These are phyloP conservation scores for Delia radicum DNA, from an alignment of 1,140 invertebrate species.

Conservation along the genomic window DNA sequence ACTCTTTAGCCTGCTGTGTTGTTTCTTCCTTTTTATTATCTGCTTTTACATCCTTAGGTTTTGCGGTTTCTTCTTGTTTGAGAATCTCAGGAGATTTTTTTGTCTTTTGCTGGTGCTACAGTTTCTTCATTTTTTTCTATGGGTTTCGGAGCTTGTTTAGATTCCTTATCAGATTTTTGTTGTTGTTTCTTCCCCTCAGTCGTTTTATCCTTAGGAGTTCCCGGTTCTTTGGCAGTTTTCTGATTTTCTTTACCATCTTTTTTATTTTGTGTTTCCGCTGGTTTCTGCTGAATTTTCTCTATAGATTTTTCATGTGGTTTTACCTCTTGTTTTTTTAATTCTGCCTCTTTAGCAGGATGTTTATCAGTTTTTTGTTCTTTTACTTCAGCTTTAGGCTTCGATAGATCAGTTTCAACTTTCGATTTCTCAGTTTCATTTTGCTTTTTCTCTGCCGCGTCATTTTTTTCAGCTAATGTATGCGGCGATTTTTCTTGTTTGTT, in stretches of 20 bases:
- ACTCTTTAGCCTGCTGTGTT: neutral
- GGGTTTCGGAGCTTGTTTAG: too few species aligned
- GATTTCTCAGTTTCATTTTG: neutral
- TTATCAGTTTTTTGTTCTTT: neutral
- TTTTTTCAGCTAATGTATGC: neutral
- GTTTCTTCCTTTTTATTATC: too few species aligned
- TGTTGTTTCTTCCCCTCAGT: constrained; percentile 3
- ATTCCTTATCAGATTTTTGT: too few species aligned
- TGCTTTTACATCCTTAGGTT: too few species aligned
- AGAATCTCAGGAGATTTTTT: too few species aligned
- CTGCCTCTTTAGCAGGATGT: too few species aligned
- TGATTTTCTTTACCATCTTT: neutral
- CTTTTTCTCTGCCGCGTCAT: neutral
- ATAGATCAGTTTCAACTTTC: neutral
- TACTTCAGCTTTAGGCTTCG: neutral
- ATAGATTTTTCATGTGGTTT: neutral
- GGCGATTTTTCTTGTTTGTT: constrained; percentile 15
- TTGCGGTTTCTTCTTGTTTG: neutral
- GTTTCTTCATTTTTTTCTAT: too few species aligned
- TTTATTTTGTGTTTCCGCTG: neutral
- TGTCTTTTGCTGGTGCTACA: too few species aligned
- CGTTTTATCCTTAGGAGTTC: constrained; percentile 5
- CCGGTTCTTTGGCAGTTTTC: neutral
- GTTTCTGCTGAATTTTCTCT: neutral
- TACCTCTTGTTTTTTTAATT: neutral